phyloP scores from a whole-genome alignment of 1,140 invertebrate species.

The Nymphalis io region DNA sequence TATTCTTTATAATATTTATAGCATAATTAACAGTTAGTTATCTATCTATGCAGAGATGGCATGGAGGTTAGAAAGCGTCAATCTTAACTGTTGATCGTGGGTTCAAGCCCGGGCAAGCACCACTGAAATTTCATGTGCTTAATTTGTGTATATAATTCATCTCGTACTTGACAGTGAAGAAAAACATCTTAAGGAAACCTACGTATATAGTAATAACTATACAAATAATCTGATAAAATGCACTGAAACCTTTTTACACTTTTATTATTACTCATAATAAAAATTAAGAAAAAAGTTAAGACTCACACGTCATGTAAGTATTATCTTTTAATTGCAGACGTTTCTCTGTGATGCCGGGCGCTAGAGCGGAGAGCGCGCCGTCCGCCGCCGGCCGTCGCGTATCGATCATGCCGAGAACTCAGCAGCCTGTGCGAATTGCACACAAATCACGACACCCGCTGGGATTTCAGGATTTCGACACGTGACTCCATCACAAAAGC shows the following conservation, averaged over 20 bases:
- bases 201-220: too few species aligned
- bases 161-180: too few species aligned
- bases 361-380: slow-evolving; percentile 40
- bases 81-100: too few species aligned
- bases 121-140: too few species aligned
- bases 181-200: too few species aligned
- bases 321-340: slow-evolving; percentile 45
- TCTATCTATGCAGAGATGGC: too few species aligned
- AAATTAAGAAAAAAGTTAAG: background rate
- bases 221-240: too few species aligned
- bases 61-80: too few species aligned
- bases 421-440: slow-evolving; percentile 44
- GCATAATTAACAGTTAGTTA: too few species aligned
- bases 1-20: too few species aligned
- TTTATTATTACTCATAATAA: background rate
- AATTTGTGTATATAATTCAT: too few species aligned
- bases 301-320: background rate
- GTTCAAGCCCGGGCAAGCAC: too few species aligned
- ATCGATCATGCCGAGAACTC: slow-evolving; percentile 56
- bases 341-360: slow-evolving; percentile 67
- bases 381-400: slow-evolving; percentile 40
- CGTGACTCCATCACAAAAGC: slow-evolving; percentile 6
- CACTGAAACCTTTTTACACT: background rate
- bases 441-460: slow-evolving; percentile 46
- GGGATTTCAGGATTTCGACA: slow-evolving; percentile 66